phyloP scores from a whole-genome alignment of 2,797 vertebrate species.

The Tinamus major region DNA sequence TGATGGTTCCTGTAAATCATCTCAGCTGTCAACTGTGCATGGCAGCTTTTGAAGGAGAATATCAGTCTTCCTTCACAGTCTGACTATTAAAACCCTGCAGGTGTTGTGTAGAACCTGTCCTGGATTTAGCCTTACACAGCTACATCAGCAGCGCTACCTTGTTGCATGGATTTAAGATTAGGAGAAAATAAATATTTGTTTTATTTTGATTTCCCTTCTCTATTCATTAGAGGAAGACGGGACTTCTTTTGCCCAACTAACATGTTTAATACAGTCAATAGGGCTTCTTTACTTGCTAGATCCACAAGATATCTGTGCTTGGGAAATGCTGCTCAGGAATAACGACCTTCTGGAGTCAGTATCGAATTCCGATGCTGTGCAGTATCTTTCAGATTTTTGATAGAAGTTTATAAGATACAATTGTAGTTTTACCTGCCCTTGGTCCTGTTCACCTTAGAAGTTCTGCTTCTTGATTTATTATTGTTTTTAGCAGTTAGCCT shows the following conservation, averaged over 20 bases:
- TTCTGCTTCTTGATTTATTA: neutral
- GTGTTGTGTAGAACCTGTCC: neutral
- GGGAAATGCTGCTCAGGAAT: neutral
- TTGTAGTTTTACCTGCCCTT: neutral
- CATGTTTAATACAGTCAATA: fast-evolving
- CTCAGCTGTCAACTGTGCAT: neutral
- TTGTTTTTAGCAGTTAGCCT: neutral
- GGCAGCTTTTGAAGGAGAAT: slow-evolving; percentile 1
- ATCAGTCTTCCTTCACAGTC: neutral
- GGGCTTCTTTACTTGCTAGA: neutral
- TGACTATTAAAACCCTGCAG: neutral
- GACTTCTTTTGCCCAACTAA: neutral
- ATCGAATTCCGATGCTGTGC: neutral
- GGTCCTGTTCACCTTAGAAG: neutral
- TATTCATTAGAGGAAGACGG: neutral
- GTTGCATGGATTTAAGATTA: neutral
- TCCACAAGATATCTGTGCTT: fast-evolving
- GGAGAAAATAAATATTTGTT: neutral
- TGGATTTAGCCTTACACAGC: neutral
- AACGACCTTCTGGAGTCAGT: too few relatives aligned
- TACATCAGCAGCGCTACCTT: neutral
- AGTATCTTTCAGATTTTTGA: neutral
- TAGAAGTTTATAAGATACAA: fast-evolving
- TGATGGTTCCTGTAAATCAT: slow-evolving; percentile 42
- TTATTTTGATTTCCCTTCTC: neutral